Evolutionary conservation across 2,888 invertebrate genomes (phyloP), one percentile per base, ranked within the genome.

Genomic region (Leptura quadrifasciata): DNA sequence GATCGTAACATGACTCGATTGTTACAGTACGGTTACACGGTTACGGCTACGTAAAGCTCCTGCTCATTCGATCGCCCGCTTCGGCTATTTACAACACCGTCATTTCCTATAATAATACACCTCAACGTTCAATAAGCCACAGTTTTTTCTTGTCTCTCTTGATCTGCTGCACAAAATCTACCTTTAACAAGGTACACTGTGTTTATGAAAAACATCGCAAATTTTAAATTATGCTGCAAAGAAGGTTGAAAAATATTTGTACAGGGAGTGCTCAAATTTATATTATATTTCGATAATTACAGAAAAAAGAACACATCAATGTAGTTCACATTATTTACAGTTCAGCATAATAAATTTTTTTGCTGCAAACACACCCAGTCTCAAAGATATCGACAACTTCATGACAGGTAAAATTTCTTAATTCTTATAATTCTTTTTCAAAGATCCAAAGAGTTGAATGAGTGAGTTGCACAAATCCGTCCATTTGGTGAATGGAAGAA

Each of bases 1-100:
- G 83, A 85, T 84, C 83, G 85, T 83, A 83, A 77, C 83, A 80
- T 73, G 80, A 81, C 80, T 82, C 78, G 76, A 80, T 80, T 77
- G 72, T 57, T 47, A 58, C 27, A 35, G 72, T 54, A 69, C 20
- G 58, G 69, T 69, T 58, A 69, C 52, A 58, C 35, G 65, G 31
- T 57, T 61, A 64, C 67, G 58, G 72, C 79, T 80, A 81, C 79
- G 80, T 75, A 78, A 81, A 81, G 80, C 82, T 80, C 77, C 81
- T 77, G 81, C 80, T 67, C 74, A 39, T 47, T n/a, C 47, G 68
- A 52, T 68, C 74, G 60, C 61, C 63, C 47, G 55, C 72, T 81
- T 77, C 79, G 82, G 39, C 82, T 82, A 81, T 81, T 82, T 82
- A 80, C 81, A 81, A 80, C 82, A 81, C 81, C 75, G 79, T 80